A percentile compares a stretch with the other conserved stretches of the same genome.
Conservation (phyloP, 2,113 vertebrate species). For the Cricetomys ansorgei region DNA sequence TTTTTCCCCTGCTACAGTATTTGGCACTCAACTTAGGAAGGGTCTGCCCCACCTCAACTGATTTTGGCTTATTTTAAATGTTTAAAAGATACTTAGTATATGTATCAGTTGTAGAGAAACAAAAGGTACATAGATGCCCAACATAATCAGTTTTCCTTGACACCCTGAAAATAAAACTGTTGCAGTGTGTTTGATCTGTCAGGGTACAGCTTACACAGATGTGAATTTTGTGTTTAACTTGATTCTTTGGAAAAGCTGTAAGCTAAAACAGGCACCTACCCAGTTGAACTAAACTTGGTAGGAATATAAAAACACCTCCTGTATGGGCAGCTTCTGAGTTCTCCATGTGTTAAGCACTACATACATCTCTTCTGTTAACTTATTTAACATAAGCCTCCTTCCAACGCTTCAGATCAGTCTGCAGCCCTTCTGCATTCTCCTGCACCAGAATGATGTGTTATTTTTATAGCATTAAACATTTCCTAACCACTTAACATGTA, state of each 20-base stretch:
- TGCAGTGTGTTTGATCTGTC: background rate
- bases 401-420: background rate
- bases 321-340: background rate
- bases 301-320: background rate
- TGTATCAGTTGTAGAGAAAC: background rate
- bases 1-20: background rate
- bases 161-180: background rate
- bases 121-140: background rate
- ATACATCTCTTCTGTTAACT: background rate
- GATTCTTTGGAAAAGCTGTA: background rate
- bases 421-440: background rate
- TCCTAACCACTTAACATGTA: conserved; percentile 3
- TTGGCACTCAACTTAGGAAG: background rate
- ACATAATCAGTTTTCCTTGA: background rate
- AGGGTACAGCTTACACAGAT: background rate
- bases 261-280: background rate
- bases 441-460: background rate
- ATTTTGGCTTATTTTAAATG: background rate
- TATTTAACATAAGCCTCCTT: background rate
- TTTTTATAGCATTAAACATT: background rate
- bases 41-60: background rate
- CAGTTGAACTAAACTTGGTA: background rate
- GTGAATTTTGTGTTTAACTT: background rate
- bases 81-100: background rate
- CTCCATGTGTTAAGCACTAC: background rate